Base-by-base conservation (phyloP, 2,113 vertebrate genomes). In the Bungarus multicinctus region DNA sequence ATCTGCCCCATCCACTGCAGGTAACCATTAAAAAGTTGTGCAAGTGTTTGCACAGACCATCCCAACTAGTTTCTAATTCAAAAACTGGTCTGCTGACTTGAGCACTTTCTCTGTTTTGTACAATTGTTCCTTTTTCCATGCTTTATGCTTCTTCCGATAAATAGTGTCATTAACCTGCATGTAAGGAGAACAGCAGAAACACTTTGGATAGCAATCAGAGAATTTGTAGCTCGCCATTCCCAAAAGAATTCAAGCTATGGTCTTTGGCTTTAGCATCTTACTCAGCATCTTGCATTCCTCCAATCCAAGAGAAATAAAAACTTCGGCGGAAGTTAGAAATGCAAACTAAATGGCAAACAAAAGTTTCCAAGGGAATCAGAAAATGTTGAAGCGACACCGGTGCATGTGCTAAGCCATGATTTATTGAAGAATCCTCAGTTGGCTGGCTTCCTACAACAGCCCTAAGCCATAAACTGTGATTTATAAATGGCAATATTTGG, bases 91-190 rank as follows among this genome's bases (percentile, higher is more conserved):
- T 94, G 92, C 74, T 53, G 55, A 87, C 69, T 0, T 2, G 9
- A 89, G 88, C 88, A 43, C 20, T 89, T 86, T 64, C 57, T 22
- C 5, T 89, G 4, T 50, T 54, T 74, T 0, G 53, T 7, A 7
- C 45, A 12, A 20, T 30, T 45, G n/a, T 14, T 14, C n/a, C 16
- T 8, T 57, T 34, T 89, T 16, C 43, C 43, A 39, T 54, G 25
- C 39, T 47, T 4, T 58, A 11, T 25, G 69, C 34, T 89, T 85
- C 34, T 58, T 25, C n/a, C 93, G 6, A 50, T 87, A 64, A 89
- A 86, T 69, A 64, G 74, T 86, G 30, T 54, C 52, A 94, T 91
- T 90, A 87, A 89, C 91, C 93, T 89, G 90, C 34, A 64, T 11
- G 47, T 91, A 47, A 89, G 87, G 74, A 90, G 52, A 57, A 16